A percentile compares a stretch with the other conserved stretches of the same genome.
Conservation (phyloP, 2,888 invertebrate genomes). For the Sarcophaga rosellei region DNA sequence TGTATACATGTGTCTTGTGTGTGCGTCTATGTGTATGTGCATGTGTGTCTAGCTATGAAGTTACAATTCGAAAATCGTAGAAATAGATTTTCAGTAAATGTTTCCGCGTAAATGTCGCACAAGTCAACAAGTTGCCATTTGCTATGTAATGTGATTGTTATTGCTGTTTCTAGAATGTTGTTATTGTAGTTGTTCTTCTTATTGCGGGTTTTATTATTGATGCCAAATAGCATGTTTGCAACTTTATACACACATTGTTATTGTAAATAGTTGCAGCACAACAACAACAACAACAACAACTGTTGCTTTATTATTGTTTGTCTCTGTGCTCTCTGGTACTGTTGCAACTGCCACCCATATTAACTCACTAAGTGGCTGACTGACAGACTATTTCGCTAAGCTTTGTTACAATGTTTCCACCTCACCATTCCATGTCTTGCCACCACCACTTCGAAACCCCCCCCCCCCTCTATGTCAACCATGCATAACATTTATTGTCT, state of each 20-base stretch:
- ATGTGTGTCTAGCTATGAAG: neutral
- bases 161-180: slow-evolving; percentile 33
- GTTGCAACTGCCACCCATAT: neutral
- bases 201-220: slow-evolving; percentile 43
- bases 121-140: slow-evolving; percentile 74
- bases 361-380: slow-evolving; percentile 2
- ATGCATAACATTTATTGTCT: neutral
- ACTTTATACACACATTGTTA: slow-evolving; percentile 32
- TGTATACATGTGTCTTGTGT: neutral
- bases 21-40: neutral
- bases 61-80: slow-evolving; percentile 64
- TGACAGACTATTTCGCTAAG: slow-evolving; percentile 2
- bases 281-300: neutral
- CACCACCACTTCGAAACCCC: neutral
- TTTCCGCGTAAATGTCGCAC: slow-evolving; percentile 79
- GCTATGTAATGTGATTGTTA: slow-evolving; percentile 20
- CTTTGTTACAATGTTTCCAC: neutral
- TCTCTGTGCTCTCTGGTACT: slow-evolving; percentile 31
- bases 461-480: neutral
- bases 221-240: slow-evolving; percentile 58
- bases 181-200: slow-evolving; percentile 39
- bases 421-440: neutral
- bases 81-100: slow-evolving; percentile 71
- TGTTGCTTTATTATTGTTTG: slow-evolving; percentile 24
- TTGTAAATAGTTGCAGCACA: slow-evolving; percentile 27